Evolutionary conservation across 2,888 invertebrate genomes (phyloP).

Genomic region (Chrysopilus asiliformis): DNA sequence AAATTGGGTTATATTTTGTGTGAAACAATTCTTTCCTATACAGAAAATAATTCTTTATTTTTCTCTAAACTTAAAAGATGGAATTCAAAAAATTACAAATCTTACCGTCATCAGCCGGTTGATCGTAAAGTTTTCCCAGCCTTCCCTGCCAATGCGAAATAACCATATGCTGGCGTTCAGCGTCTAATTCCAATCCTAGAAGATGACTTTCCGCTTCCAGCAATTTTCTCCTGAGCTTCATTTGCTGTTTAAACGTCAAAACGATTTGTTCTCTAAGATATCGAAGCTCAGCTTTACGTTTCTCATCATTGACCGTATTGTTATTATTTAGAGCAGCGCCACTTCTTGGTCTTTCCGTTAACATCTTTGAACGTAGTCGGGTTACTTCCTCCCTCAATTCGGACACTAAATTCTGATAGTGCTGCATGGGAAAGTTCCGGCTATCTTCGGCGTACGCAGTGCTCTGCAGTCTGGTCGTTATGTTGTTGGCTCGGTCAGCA

Average conservation of each 20-base stretch:
- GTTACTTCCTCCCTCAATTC: conserved; percentile 68
- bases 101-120: conserved; percentile 29
- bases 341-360: conserved; percentile 47
- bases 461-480: conserved; percentile 48
- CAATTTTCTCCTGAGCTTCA: conserved; percentile 71
- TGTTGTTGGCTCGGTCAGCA: conserved; percentile 85
- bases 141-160: conserved; percentile 78
- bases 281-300: conserved; percentile 41
- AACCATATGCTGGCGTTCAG: conserved; percentile 75
- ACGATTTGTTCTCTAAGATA: conserved; percentile 74
- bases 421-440: conserved; percentile 34
- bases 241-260: conserved; percentile 81
- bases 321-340: conserved; percentile 29
- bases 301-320: conserved; percentile 35
- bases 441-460: conserved; percentile 35
- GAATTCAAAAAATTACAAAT: background rate
- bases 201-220: conserved; percentile 87
- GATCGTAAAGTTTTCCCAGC: conserved; percentile 48
- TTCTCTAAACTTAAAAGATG: too few relatives aligned
- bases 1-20: too few relatives aligned
- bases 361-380: conserved; percentile 66
- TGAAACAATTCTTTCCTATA: too few relatives aligned
- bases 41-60: too few relatives aligned
- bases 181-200: conserved; percentile 73
- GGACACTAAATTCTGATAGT: conserved; percentile 34